phyloP scores from a whole-genome alignment of 2,888 invertebrate species.

The Hipparchia semele region DNA sequence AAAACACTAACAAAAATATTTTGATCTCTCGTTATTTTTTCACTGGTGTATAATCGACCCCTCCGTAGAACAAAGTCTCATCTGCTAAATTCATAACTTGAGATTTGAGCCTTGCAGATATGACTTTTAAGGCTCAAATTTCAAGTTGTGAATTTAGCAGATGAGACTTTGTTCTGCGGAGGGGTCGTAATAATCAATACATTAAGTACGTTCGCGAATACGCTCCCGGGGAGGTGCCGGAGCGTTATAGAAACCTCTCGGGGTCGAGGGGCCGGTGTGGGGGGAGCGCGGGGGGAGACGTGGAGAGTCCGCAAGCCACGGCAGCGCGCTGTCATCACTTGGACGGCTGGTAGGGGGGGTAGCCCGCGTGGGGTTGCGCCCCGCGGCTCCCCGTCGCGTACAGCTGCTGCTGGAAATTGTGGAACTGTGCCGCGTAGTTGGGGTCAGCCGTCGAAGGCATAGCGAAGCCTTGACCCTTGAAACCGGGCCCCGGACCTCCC shows the following conservation, averaged over 20 bases:
- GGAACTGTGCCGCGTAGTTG: conserved; percentile 97
- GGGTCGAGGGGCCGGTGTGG: conserved; percentile 12
- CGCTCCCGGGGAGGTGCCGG: conserved; percentile 20
- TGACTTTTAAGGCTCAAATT: no score
- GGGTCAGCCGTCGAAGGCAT: conserved; percentile 94
- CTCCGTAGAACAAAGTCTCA: no score
- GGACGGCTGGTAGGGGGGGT: conserved; percentile 77
- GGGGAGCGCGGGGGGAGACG: conserved; percentile 4
- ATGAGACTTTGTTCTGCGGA: no score
- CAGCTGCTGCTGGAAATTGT: conserved; percentile 97
- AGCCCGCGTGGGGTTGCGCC: conserved; percentile 71
- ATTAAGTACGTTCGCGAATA: conserved; percentile 53
- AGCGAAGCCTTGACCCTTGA: conserved; percentile 91
- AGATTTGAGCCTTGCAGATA: no score
- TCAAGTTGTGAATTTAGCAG: no score
- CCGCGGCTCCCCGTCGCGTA: conserved; percentile 89
- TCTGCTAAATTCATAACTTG: no score
- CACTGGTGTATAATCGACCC: conserved; percentile 47
- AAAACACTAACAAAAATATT: conserved; percentile 60
- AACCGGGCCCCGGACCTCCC: conserved; percentile 86
- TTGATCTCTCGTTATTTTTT: conserved; percentile 47
- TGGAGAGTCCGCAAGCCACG: conserved; percentile 15
- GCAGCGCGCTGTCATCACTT: conserved; percentile 64
- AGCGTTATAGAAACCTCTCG: conserved; percentile 16
- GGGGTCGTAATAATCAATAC: conserved; percentile 39